Base-by-base conservation (phyloP, 1,140 invertebrate genomes). In the Tetramorium parvispinum region DNA sequence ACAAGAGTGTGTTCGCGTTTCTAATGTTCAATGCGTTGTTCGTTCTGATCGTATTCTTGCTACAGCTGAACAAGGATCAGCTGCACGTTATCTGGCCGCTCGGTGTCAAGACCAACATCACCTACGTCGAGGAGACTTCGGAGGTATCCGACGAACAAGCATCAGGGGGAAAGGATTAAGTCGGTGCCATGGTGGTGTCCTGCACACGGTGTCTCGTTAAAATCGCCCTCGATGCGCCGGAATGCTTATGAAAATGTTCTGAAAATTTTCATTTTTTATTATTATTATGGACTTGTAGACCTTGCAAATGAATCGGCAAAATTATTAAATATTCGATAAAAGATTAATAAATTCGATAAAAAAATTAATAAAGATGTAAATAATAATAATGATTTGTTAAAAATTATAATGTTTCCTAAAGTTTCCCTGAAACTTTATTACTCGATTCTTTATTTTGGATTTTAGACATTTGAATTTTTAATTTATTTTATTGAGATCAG, bases 11-110 rank as follows among this genome's bases (percentile, higher is more conserved):
- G 85, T 99, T 99, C 95, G 98, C 98, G 92, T 99, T 99, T 97
- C 98, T 99, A 96, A 99, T 99, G 98, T 98, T 99, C 96, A 99
- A 99, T 97, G 98, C 99, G 95, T 97, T 99, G 93, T 99, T 99
- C 97, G 98, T 99, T 94, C 97, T 99, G 95, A 98, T 99, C 95
- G 98, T 99, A 93, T 98, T 99, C 96, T 97, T 99, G 95, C 97
- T 99, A 93, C 99, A 99, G 97, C 97, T 99, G 95, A 99, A 99
- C 96, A 99, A 99, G 97, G 98, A 99, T 96, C 97, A 98, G 96
- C 96, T 99, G 93, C 98, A 99, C 96, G 97, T 99, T 95, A 96
- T 98, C 95, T 99, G 98, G 98, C 98, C 98, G 92, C 97, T 98
- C 92, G 98, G 98, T 94, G 98, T 98, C 94, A 98, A 98, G 96